phyloP scores from a whole-genome alignment of 2,888 invertebrate genomes.

The Clanis bilineata region DNA sequence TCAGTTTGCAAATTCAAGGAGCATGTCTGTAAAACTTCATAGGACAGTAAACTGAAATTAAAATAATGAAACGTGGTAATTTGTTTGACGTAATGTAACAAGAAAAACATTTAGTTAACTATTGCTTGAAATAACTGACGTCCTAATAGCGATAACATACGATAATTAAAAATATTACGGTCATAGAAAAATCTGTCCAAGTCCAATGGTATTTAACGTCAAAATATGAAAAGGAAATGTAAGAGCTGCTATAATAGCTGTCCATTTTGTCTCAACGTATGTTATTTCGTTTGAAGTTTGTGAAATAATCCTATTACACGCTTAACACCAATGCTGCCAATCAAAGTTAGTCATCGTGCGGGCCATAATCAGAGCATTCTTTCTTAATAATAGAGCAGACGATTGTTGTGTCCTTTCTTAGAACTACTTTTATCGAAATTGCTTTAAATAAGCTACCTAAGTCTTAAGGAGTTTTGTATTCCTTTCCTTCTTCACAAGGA shows the following conservation, averaged over 20 bases:
- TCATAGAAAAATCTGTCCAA: neutral
- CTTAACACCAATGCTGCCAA: conserved; percentile 17
- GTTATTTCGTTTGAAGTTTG: conserved; percentile 5
- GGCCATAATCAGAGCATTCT: conserved; percentile 16
- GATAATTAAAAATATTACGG: neutral
- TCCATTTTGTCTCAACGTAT: neutral
- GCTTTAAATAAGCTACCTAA: conserved; percentile 15
- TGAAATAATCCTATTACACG: conserved; percentile 11
- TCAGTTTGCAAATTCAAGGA: neutral
- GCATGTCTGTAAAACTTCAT: neutral
- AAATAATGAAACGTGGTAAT: neutral
- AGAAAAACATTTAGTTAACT: neutral
- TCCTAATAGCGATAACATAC: neutral
- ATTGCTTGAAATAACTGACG: neutral
- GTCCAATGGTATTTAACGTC: conserved; percentile 2
- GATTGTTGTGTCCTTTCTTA: conserved; percentile 13
- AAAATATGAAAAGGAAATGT: conserved; percentile 4
- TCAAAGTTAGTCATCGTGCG: conserved; percentile 11
- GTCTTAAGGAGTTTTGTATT: neutral
- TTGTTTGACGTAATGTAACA: neutral
- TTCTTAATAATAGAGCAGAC: conserved; percentile 9
- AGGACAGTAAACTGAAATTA: neutral
- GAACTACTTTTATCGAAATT: conserved; percentile 18
- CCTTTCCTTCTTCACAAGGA: neutral
- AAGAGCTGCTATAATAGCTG: neutral